Evolutionary conservation across 2,797 vertebrate genomes (phyloP).

Genomic region (Acanthiza pusilla): DNA sequence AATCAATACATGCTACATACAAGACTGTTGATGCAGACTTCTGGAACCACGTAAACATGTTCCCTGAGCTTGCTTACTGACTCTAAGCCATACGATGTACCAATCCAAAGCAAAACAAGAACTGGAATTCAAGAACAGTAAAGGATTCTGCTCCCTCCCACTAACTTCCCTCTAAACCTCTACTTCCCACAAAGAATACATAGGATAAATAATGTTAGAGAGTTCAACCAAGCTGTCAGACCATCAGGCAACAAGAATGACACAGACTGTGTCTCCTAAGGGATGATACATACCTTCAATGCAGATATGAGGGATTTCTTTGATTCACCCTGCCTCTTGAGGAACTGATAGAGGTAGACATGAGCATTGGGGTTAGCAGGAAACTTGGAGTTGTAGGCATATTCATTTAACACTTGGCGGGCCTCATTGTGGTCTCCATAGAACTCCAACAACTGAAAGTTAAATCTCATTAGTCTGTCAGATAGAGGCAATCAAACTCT

Average conservation of each 20-base stretch:
- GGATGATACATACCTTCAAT: slow-evolving; percentile 77
- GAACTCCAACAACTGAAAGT: slow-evolving; percentile 87
- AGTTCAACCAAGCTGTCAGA: neutral
- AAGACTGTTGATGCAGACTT: neutral
- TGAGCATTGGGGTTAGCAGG: slow-evolving; percentile 93
- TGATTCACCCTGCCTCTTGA: slow-evolving; percentile 77
- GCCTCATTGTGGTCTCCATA: slow-evolving; percentile 79
- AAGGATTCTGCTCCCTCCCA: neutral
- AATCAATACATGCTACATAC: neutral
- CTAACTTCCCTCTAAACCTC: neutral
- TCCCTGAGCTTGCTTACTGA: neutral
- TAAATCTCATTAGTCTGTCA: neutral
- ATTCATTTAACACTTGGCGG: slow-evolving; percentile 78
- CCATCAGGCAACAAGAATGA: accelerated
- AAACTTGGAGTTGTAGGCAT: slow-evolving; percentile 84
- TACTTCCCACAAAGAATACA: neutral
- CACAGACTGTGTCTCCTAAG: neutral
- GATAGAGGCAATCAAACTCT: neutral
- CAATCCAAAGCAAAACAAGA: neutral
- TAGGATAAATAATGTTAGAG: neutral
- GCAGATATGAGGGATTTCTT: slow-evolving; percentile 71
- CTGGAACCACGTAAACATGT: accelerated
- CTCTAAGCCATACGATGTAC: neutral
- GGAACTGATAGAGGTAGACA: slow-evolving; percentile 83
- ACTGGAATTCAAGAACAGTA: neutral